These are phyloP conservation scores for Uloborus diversus DNA, from an alignment of 1,140 invertebrate species.

Conservation along the genomic window DNA sequence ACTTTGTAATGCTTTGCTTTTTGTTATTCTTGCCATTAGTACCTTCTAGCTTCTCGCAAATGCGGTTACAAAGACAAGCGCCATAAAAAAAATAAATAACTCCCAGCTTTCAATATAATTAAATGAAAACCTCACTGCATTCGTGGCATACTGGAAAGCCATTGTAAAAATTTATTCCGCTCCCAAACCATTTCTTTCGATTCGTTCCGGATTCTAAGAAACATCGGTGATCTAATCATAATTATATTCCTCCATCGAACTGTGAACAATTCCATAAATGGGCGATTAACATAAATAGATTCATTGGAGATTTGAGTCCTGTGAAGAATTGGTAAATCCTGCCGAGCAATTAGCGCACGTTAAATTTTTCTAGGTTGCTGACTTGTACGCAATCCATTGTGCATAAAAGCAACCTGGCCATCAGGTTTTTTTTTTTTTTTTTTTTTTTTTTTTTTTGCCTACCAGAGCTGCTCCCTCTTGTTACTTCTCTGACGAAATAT, in stretches of 20 bases:
- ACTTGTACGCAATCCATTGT: too few relatives aligned
- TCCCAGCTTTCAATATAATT: constrained; percentile 29
- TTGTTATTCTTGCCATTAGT: neutral
- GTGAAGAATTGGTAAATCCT: too few relatives aligned
- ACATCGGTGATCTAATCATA: neutral
- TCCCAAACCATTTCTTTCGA: constrained; percentile 18
- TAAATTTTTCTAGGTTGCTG: too few relatives aligned
- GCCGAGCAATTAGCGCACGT: constrained; percentile 15
- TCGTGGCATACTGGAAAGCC: constrained; percentile 1
- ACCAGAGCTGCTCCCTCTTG: too few relatives aligned
- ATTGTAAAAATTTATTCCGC: constrained; percentile 5
- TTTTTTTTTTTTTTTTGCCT: too few relatives aligned
- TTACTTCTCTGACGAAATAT: too few relatives aligned
- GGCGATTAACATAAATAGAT: constrained; percentile 18
- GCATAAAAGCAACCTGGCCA: too few relatives aligned
- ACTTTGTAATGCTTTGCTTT: neutral
- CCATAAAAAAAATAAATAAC: constrained; percentile 17
- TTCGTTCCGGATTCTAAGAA: constrained; percentile 22
- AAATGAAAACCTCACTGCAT: neutral
- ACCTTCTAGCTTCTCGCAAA: neutral
- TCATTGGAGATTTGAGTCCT: too few relatives aligned
- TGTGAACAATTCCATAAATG: neutral
- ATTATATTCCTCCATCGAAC: neutral
- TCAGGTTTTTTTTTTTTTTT: too few relatives aligned
- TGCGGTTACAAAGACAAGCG: neutral